phyloP scores from a whole-genome alignment of 2,113 vertebrate species.

The Colinus virginianus region DNA sequence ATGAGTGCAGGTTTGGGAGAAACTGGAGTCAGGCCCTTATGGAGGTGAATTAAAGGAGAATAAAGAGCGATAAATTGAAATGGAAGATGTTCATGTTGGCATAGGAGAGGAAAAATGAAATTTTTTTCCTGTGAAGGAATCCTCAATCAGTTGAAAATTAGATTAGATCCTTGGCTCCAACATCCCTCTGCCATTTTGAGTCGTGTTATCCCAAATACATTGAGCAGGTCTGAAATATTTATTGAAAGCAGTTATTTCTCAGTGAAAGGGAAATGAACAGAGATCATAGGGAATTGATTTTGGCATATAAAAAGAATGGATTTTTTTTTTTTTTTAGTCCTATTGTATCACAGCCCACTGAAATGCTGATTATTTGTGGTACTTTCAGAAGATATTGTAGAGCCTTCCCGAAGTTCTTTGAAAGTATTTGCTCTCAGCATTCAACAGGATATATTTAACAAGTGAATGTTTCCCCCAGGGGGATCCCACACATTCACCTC shows the following conservation, averaged over 20 bases:
- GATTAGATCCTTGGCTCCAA: not conserved
- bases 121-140: not conserved
- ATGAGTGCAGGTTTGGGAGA: not conserved
- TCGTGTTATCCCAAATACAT: not conserved
- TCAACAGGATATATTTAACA: not conserved
- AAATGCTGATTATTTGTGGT: not conserved
- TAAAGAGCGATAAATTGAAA: not conserved
- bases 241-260: not conserved
- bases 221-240: not conserved
- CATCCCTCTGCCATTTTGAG: not conserved
- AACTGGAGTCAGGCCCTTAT: not conserved
- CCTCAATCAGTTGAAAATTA: not conserved
- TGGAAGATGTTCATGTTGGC: rapidly evolving
- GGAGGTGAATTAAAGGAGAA: no score
- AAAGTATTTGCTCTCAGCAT: not conserved
- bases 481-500: not conserved
- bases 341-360: not conserved
- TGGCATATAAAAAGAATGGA: not conserved
- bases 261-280: not conserved
- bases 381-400: not conserved
- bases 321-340: not conserved
- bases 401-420: not conserved
- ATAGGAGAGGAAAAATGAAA: not conserved
- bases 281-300: not conserved
- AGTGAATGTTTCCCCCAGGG: not conserved